Conservation (phyloP, 1,140 invertebrate genomes). For the Danaus plexippus region DNA sequence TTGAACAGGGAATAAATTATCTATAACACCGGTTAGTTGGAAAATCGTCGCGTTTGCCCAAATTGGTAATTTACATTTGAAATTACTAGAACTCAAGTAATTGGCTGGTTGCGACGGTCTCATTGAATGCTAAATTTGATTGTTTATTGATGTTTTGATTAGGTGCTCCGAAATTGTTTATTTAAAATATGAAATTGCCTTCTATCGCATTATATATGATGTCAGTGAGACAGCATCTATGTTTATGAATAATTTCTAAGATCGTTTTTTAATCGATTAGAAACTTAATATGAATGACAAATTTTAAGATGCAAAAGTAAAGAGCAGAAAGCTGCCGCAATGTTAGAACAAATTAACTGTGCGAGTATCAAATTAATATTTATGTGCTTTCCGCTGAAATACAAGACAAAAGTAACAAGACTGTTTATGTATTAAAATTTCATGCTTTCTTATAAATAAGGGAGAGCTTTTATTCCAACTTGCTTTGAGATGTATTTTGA, state of each 20-base stretch:
- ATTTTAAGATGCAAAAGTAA: no score
- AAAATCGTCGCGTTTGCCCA: constrained; percentile 44
- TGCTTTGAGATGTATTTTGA: constrained; percentile 14
- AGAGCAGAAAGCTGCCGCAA: no score
- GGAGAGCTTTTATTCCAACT: constrained; percentile 21
- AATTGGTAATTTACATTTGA: constrained; percentile 59
- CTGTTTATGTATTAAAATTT: constrained; percentile 39
- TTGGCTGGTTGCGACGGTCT: constrained; percentile 15
- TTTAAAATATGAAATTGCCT: no score
- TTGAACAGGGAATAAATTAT: constrained; percentile 48
- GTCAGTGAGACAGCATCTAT: no score
- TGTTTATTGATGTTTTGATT: constrained; percentile 12
- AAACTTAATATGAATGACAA: not conserved
- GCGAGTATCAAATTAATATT: constrained; percentile 10
- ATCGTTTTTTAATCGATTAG: not conserved
- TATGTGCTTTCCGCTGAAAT: constrained; percentile 8
- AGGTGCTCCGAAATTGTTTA: constrained; percentile 5
- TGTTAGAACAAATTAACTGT: constrained; percentile 9
- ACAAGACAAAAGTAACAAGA: constrained; percentile 8
- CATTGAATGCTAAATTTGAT: constrained; percentile 19
- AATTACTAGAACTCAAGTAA: constrained; percentile 35
- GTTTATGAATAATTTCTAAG: no score
- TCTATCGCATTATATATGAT: no score
- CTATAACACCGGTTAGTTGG: constrained; percentile 42
- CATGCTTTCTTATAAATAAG: constrained; percentile 46